Conservation (phyloP, 2,888 invertebrate species). For the Cephus runcator region DNA sequence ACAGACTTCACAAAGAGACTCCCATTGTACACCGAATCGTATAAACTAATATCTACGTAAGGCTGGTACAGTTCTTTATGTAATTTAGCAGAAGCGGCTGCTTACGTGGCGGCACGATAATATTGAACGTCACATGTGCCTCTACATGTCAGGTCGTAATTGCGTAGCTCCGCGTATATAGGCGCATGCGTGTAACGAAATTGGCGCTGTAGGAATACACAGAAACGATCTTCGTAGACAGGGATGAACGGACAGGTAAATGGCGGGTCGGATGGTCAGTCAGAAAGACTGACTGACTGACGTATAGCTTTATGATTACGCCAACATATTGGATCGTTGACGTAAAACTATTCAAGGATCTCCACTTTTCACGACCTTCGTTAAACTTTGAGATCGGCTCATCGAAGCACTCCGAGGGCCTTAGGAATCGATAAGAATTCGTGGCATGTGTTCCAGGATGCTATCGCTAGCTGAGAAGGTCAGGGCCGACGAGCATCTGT, state of each 20-base stretch:
- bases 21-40: background rate
- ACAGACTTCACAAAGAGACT: background rate
- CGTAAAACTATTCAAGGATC: slow-evolving; percentile 27
- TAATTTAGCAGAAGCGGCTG: background rate
- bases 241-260: background rate
- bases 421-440: background rate
- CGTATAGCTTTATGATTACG: background rate
- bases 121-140: background rate
- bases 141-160: background rate
- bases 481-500: background rate
- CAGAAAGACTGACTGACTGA: background rate
- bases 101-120: background rate
- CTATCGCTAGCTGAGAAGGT: background rate
- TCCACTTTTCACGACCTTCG: slow-evolving; percentile 21
- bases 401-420: background rate
- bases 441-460: background rate
- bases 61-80: background rate
- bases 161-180: background rate
- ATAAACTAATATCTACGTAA: background rate
- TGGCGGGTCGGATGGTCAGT: background rate
- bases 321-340: background rate
- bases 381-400: background rate
- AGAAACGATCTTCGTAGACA: background rate
- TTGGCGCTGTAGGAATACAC: background rate
- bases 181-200: background rate